Evolutionary conservation across 53 echinoderm and acorn worm species (phyloP).

Genomic region (Arbacia lixula): DNA sequence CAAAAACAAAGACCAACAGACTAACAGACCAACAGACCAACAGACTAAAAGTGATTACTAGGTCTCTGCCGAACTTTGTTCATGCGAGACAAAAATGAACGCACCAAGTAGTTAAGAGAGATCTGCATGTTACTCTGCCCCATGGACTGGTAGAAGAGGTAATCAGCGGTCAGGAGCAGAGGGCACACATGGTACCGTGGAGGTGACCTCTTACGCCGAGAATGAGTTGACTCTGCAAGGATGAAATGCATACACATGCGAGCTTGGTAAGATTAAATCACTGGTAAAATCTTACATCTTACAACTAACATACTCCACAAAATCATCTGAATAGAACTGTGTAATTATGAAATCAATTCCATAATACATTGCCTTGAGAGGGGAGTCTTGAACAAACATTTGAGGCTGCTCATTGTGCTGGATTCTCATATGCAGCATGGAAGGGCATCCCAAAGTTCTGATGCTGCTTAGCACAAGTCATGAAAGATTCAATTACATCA

Average conservation of each 20-base stretch:
- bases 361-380: too few relatives aligned
- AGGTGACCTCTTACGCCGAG: slow-evolving; percentile 49
- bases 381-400: too few relatives aligned
- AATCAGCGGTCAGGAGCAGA: slow-evolving; percentile 86
- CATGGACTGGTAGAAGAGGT: slow-evolving; percentile 86
- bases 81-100: slow-evolving; percentile 30
- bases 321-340: too few relatives aligned
- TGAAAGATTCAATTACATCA: too few relatives aligned
- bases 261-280: neutral
- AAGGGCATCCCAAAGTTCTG: too few relatives aligned
- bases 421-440: too few relatives aligned
- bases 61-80: too few relatives aligned
- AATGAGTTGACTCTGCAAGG: slow-evolving; percentile 30
- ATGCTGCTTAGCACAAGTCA: too few relatives aligned
- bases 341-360: too few relatives aligned
- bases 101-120: slow-evolving; percentile 91
- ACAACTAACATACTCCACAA: too few relatives aligned
- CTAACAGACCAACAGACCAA: neutral
- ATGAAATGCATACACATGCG: neutral
- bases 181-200: slow-evolving; percentile 81
- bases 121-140: slow-evolving; percentile 82
- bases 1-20: neutral
- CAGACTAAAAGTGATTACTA: slow-evolving; percentile 4
- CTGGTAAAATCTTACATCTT: neutral
- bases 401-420: too few relatives aligned